Conservation (phyloP, 2,113 vertebrate species). For the Amphiprion percula region DNA sequence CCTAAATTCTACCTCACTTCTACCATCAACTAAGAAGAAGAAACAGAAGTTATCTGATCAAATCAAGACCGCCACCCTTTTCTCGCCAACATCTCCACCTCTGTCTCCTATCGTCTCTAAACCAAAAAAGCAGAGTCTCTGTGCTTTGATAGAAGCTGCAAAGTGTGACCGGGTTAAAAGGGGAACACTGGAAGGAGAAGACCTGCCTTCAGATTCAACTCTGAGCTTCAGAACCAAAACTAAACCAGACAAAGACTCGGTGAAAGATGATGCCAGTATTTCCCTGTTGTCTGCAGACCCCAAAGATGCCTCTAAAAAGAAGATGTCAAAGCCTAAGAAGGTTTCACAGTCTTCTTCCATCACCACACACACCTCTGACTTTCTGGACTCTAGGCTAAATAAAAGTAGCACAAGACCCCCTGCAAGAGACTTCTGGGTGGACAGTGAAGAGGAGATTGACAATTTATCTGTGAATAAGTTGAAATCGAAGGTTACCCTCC, state of each 20-base stretch:
- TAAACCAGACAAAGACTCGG: not conserved
- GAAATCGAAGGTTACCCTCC: conserved; percentile 47
- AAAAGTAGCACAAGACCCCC: not conserved
- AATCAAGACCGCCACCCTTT: conserved; percentile 4
- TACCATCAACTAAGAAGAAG: conserved; percentile 46
- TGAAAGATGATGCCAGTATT: not conserved
- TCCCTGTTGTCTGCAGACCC: not conserved
- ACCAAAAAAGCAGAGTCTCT: conserved; percentile 57
- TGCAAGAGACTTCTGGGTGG: not conserved
- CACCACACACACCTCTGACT: not conserved
- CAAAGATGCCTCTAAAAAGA: conserved; percentile 29
- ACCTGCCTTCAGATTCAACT: not conserved
- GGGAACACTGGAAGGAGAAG: conserved; percentile 6
- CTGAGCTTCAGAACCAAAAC: not conserved
- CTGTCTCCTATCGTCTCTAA: conserved; percentile 9
- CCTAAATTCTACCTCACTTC: not conserved
- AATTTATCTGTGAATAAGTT: conserved; percentile 14
- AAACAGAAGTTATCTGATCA: conserved; percentile 51
- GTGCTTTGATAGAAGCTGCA: conserved; percentile 46
- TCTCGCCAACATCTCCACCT: conserved; percentile 7
- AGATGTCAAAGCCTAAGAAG: not conserved
- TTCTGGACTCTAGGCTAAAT: not conserved
- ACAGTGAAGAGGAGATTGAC: not conserved
- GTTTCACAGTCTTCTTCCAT: not conserved
- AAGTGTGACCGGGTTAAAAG: conserved; percentile 15